Evolutionary conservation across 2,113 vertebrate genomes (phyloP), one percentile per base, ranked within the genome.

Genomic region (Dendrocopos noguchii): DNA sequence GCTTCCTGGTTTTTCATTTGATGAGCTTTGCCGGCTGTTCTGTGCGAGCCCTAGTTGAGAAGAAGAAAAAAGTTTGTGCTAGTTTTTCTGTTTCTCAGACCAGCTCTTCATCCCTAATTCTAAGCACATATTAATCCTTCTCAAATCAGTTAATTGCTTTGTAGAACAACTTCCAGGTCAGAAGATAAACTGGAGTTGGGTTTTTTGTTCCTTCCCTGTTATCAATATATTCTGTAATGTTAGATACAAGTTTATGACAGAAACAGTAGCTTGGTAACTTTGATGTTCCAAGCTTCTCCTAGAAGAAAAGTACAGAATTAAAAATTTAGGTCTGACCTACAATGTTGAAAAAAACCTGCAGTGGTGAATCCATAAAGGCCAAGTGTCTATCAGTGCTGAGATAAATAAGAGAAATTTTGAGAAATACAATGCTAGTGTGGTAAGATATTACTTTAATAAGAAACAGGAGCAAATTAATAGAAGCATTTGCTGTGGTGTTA

Each of bases 101-200:
- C 36, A 61, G 12, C 77, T 87, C 25, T 70, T 91, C 33, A 50
- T 57, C 65, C 55, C 27, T 71, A 67, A 65, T 61, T 96, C 25
- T 34, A 46, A 79, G 52, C 65, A 46, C 15, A 24, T 79, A 56
- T 68, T 84, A 87, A 78, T 91, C 44, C 53, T 87, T 70, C 59
- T 88, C 78, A 31, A 80, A 87, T 53, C n/a, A 78, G n/a, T 80
- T 91, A 88, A 78, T 78, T 90, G 34, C 29, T 91, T 91, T 84
- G 73, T n/a, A 63, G 61, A 81, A 85, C 83, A 20, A 75, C 20
- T 87, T 94, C 56, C 31, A 80, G 16, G 31, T 85, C 53, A 31
- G 75, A 92, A 64, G 47, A 75, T 53, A 87, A 90, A 85, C 65
- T 24, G 12, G 15, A 47, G 34, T 53, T 7, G 8, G n/a, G n/a